phyloP scores from a whole-genome alignment of 1,140 invertebrate genomes.

The Wasmannia auropunctata region DNA sequence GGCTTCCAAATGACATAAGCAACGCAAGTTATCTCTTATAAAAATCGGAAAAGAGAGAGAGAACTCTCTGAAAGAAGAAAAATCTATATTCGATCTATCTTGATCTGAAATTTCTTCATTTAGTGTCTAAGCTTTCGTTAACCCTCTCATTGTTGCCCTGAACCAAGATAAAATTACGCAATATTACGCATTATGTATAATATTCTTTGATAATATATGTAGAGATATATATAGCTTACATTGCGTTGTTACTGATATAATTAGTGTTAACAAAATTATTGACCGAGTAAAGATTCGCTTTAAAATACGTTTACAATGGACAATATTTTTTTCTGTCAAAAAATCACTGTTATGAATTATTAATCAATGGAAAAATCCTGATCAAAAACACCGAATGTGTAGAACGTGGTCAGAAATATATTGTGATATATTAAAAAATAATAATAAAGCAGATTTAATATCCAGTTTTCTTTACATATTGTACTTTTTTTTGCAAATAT shows the following conservation, averaged over 20 bases:
- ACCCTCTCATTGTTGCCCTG: neutral
- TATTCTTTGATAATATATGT: neutral
- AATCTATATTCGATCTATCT: neutral
- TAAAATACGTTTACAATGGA: neutral
- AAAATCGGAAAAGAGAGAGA: neutral
- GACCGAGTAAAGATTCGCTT: neutral
- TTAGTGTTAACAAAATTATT: conserved; percentile 5
- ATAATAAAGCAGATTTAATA: neutral
- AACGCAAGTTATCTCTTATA: neutral
- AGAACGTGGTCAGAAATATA: neutral
- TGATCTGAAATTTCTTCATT: neutral
- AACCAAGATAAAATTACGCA: neutral
- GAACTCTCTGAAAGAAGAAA: neutral
- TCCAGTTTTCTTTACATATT: neutral
- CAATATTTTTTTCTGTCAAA: neutral
- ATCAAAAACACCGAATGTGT: neutral
- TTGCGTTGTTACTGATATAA: neutral
- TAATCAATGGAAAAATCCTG: neutral
- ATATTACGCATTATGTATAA: neutral
- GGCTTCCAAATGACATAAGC: conserved; percentile 54
- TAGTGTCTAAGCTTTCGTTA: neutral
- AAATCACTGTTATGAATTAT: neutral
- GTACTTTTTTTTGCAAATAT: neutral
- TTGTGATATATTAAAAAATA: neutral
- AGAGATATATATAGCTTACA: too few relatives aligned